These are phyloP conservation scores for Dicaeum eximium DNA, from an alignment of 2,113 vertebrate species.

Conservation along the genomic window DNA sequence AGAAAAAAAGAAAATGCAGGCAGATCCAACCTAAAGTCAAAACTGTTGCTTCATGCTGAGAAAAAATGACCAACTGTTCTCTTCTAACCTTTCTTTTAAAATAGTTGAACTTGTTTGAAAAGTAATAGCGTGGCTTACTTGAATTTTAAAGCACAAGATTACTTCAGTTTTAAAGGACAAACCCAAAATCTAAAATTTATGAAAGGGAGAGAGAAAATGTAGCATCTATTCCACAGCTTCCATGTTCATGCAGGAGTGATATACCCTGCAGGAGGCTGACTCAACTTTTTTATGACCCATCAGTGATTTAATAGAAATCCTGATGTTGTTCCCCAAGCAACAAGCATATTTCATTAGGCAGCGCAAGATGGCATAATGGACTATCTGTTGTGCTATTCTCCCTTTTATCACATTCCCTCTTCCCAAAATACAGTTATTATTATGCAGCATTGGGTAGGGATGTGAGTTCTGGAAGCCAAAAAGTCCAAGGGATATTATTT, in stretches of 20 bases:
- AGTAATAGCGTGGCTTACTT: background rate
- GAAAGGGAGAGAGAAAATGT: background rate
- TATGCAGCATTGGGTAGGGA: background rate
- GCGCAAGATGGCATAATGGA: background rate
- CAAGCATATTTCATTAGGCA: conserved; percentile 14
- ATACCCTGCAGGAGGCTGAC: background rate
- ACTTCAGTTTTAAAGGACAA: conserved; percentile 41
- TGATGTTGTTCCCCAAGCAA: background rate
- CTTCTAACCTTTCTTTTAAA: background rate
- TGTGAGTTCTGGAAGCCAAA: background rate
- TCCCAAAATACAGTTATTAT: background rate
- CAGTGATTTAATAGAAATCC: conserved; percentile 37
- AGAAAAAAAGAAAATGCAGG: background rate
- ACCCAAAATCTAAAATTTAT: conserved; percentile 10
- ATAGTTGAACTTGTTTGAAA: background rate
- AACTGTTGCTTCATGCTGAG: background rate
- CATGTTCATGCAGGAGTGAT: background rate
- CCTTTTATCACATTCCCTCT: background rate
- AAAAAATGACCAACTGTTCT: background rate
- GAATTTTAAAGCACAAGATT: background rate
- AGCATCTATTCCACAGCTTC: background rate
- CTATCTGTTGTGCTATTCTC: background rate
- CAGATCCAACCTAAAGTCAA: background rate
- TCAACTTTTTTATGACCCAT: conserved; percentile 26
- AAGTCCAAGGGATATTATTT: background rate